These are phyloP conservation scores for Coreoperca whiteheadi DNA, from an alignment of 2,113 vertebrate species.

Conservation along the genomic window DNA sequence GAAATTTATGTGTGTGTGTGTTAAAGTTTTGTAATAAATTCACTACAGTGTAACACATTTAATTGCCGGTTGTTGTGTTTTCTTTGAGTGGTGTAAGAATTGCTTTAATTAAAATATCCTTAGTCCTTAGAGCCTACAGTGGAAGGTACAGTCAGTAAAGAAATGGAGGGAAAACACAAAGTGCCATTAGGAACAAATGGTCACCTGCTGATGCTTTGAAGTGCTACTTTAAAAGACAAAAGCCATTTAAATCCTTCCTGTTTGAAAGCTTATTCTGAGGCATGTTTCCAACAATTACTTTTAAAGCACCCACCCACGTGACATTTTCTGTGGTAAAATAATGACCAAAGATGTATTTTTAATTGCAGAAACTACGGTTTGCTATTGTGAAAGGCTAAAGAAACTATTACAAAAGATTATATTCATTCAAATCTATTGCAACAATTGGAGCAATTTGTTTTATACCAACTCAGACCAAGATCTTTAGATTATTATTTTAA, in stretches of 20 bases:
- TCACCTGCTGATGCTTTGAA: slow-evolving; percentile 78
- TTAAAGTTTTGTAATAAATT: slow-evolving; percentile 49
- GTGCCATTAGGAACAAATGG: slow-evolving; percentile 70
- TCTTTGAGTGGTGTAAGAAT: neutral
- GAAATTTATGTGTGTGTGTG: slow-evolving; percentile 10
- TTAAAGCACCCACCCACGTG: slow-evolving; percentile 9
- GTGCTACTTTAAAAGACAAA: slow-evolving; percentile 75
- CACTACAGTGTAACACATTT: neutral
- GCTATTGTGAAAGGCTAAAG: neutral
- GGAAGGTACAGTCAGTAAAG: slow-evolving; percentile 37
- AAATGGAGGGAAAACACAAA: slow-evolving; percentile 78
- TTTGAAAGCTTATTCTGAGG: slow-evolving; percentile 24
- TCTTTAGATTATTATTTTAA: neutral
- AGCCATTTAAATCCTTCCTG: slow-evolving; percentile 59
- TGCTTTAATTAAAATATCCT: neutral
- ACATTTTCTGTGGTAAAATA: neutral
- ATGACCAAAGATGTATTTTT: neutral
- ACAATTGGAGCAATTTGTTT: neutral
- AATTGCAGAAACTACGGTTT: slow-evolving; percentile 1
- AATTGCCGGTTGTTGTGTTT: slow-evolving; percentile 1
- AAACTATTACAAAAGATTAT: neutral
- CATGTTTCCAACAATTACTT: slow-evolving; percentile 16
- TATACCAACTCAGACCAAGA: neutral
- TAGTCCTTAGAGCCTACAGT: slow-evolving; percentile 1
- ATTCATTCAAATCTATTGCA: neutral